phyloP scores from a whole-genome alignment of 37 sponge, comb jelly and placozoan genomes.

The Geodia barretti region DNA sequence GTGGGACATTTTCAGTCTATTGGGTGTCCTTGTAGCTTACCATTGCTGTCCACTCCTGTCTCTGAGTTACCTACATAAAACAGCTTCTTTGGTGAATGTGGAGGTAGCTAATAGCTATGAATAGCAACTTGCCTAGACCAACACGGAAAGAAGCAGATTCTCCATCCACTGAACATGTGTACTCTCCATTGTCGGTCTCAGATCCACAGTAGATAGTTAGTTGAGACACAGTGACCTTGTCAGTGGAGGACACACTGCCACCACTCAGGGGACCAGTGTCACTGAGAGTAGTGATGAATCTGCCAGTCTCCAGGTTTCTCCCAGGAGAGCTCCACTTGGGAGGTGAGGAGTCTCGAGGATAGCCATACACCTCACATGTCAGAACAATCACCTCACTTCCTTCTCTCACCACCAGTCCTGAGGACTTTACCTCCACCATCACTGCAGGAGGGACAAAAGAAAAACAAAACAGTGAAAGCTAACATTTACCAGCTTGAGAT shows the following conservation, averaged over 20 bases:
- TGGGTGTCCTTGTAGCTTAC: too few relatives aligned
- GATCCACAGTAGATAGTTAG: conserved; percentile 11
- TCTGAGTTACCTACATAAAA: too few relatives aligned
- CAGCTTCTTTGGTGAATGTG: too few relatives aligned
- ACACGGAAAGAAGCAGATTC: not conserved
- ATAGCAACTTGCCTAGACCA: conserved; percentile 43
- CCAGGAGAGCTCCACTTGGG: not conserved
- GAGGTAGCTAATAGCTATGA: too few relatives aligned
- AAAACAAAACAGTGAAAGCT: too few relatives aligned
- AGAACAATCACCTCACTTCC: not conserved
- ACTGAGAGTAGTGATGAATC: conserved; percentile 2
- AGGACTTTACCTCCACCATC: not conserved
- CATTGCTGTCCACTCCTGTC: too few relatives aligned
- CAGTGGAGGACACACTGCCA: conserved; percentile 4
- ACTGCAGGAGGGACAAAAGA: too few relatives aligned
- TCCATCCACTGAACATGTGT: conserved; percentile 3
- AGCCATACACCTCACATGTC: conserved; percentile 28
- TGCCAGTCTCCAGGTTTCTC: not conserved
- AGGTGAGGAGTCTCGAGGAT: not conserved
- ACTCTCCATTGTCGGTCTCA: conserved; percentile 10
- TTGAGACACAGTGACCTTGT: not conserved
- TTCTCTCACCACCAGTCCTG: not conserved
- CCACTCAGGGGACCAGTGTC: not conserved
- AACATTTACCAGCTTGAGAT: too few relatives aligned
- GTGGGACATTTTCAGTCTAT: too few relatives aligned